Conservation (phyloP, 2,888 invertebrate species). For the Monopis laevigella region DNA sequence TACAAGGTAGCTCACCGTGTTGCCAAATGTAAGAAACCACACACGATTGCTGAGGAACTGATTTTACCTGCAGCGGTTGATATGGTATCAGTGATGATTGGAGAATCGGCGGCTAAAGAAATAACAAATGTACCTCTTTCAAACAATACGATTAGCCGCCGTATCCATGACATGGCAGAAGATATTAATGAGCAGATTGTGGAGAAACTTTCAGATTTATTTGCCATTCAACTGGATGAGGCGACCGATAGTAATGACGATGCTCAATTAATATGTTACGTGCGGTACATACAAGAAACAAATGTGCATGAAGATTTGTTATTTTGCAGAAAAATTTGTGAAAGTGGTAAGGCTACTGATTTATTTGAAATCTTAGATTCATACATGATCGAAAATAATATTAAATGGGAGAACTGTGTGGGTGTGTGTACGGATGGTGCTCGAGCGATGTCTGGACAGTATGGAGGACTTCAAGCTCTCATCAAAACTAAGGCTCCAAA, state of each 20-base stretch:
- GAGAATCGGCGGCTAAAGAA: conserved; percentile 21
- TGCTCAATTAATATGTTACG: conserved; percentile 22
- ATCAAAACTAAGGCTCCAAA: too few species aligned
- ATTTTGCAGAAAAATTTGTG: conserved; percentile 21
- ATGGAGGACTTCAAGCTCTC: too few species aligned
- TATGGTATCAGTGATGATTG: conserved; percentile 21
- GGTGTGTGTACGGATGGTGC: too few species aligned
- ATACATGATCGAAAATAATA: conserved; percentile 20
- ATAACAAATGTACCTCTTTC: conserved; percentile 27
- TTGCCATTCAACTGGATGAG: conserved; percentile 25
- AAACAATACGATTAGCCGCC: conserved; percentile 27
- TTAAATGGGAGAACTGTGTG: too few species aligned
- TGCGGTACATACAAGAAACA: conserved; percentile 20
- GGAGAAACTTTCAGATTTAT: too few species aligned
- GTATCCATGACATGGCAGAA: conserved; percentile 27
- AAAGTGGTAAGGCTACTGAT: conserved; percentile 19
- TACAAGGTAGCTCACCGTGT: conserved; percentile 20
- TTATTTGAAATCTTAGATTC: conserved; percentile 23
- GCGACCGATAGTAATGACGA: conserved; percentile 19
- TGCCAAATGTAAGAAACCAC: conserved; percentile 21
- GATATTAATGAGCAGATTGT: conserved; percentile 24
- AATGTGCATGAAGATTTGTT: conserved; percentile 22
- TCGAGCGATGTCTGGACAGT: too few species aligned
- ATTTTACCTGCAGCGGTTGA: conserved; percentile 22
- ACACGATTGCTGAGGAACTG: conserved; percentile 23